Conservation (phyloP, 2,113 vertebrate species). For the Chroicocephalus ridibundus region DNA sequence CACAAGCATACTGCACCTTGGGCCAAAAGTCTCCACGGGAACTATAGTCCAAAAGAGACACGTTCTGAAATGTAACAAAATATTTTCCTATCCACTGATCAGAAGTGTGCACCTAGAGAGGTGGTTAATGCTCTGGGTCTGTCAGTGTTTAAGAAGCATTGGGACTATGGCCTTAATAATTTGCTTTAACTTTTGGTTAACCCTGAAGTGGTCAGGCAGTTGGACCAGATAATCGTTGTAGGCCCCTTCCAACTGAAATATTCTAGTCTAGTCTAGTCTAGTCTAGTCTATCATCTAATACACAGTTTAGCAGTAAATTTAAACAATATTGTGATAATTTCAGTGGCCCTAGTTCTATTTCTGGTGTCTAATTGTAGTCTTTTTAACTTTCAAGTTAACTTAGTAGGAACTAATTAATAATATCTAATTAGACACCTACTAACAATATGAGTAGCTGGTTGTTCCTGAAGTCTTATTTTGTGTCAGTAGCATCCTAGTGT, state of each 20-base stretch:
- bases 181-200: background rate
- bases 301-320: background rate
- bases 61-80: background rate
- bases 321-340: background rate
- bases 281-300: background rate
- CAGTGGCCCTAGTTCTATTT: background rate
- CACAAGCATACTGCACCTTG: background rate
- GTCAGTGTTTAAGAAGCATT: background rate
- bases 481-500: background rate
- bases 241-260: background rate
- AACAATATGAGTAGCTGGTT: background rate
- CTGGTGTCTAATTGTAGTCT: background rate
- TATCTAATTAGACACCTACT: background rate
- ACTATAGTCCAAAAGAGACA: background rate
- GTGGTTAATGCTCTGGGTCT: background rate
- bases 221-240: background rate
- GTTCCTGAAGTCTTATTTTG: background rate
- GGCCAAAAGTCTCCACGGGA: background rate
- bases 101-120: background rate
- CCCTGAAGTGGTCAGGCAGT: background rate
- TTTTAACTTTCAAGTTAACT: constrained; percentile 8
- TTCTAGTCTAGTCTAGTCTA: background rate
- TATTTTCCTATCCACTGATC: background rate
- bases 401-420: background rate
- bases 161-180: background rate